phyloP scores from a whole-genome alignment of 1,140 invertebrate genomes.

The Leptinotarsa defecta region DNA sequence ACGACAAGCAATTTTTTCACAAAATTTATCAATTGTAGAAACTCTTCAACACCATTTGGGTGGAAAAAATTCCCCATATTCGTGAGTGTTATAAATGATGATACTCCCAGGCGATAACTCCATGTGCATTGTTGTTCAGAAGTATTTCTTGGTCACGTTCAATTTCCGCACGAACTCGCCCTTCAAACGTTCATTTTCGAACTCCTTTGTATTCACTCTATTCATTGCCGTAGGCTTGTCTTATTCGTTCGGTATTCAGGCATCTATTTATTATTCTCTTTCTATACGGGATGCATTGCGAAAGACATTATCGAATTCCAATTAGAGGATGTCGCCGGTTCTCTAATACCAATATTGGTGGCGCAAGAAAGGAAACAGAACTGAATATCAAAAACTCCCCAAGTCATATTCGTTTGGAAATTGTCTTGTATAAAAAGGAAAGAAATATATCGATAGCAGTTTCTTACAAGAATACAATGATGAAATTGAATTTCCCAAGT shows the following conservation, averaged over 20 bases:
- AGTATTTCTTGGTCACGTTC: background rate
- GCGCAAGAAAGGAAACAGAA: background rate
- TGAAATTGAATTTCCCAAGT: too few species aligned
- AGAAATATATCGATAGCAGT: too few species aligned
- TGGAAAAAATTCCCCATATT: background rate
- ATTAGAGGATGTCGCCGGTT: background rate
- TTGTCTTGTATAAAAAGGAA: too few species aligned
- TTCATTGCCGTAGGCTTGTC: background rate
- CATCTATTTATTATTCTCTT: background rate
- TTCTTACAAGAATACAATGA: too few species aligned
- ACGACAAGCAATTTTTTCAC: too few species aligned
- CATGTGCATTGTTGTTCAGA: background rate
- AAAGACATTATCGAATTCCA: background rate
- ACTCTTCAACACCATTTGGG: too few species aligned
- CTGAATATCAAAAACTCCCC: background rate
- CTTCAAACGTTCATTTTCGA: background rate
- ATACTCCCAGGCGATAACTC: background rate
- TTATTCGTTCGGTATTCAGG: background rate
- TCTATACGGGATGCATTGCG: background rate
- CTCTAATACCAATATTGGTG: background rate
- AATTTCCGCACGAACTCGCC: background rate
- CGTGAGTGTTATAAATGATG: background rate
- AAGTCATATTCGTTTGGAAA: too few species aligned
- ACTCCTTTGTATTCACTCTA: constrained; percentile 2
- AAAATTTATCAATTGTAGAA: too few species aligned